These are phyloP conservation scores for Ophioderma brevispina DNA, from an alignment of 35 echinoderm and acorn worm species.

Conservation along the genomic window DNA sequence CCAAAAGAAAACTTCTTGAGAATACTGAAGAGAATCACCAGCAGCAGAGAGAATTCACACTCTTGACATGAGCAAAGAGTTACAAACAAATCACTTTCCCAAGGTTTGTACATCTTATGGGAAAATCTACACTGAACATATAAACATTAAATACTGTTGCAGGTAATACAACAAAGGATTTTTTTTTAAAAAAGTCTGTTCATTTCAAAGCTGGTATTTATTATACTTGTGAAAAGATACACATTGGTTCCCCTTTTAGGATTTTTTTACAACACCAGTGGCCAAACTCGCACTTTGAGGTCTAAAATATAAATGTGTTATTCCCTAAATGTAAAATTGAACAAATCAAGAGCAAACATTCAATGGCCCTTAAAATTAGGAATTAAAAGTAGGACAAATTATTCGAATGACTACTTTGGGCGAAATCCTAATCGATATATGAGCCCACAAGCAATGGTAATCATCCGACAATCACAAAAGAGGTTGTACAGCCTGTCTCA, in stretches of 20 bases:
- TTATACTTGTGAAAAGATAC: neutral
- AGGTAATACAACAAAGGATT: neutral
- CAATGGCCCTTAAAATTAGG: too few relatives aligned
- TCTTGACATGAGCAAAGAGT: constrained; percentile 65
- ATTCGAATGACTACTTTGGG: too few relatives aligned
- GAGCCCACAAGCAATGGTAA: too few relatives aligned
- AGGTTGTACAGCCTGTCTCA: too few relatives aligned
- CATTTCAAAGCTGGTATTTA: too few relatives aligned
- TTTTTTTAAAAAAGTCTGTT: neutral
- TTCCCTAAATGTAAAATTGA: too few relatives aligned
- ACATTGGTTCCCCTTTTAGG: neutral
- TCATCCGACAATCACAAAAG: too few relatives aligned
- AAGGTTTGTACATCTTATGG: constrained; percentile 37
- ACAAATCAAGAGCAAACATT: too few relatives aligned
- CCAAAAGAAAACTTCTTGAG: constrained; percentile 75
- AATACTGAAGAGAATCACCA: constrained; percentile 67
- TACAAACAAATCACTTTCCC: constrained; percentile 71
- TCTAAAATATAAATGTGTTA: too few relatives aligned
- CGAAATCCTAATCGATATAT: too few relatives aligned
- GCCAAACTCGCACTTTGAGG: neutral
- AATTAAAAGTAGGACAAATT: too few relatives aligned
- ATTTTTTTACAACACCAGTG: neutral
- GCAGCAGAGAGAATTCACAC: constrained; percentile 81
- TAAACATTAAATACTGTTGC: neutral
- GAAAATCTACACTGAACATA: neutral